Conservation (phyloP, 2,888 invertebrate genomes). For the Rhaphigaster nebulosa region DNA sequence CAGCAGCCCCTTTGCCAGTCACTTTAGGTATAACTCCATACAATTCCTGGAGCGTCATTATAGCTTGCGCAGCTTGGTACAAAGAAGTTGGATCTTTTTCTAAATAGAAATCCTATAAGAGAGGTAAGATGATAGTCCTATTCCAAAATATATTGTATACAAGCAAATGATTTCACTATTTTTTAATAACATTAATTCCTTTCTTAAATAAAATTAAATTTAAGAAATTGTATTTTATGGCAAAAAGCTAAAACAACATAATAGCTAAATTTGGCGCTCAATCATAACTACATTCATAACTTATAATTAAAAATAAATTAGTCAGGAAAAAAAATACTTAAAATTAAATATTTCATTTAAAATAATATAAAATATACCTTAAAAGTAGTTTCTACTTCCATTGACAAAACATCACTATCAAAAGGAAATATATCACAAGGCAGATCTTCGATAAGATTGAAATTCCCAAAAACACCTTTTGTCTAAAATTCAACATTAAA, state of each 20-base stretch:
- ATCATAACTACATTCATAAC: background rate
- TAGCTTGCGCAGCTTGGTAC: constrained; percentile 88
- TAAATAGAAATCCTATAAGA: constrained; percentile 80
- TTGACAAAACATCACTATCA: constrained; percentile 92
- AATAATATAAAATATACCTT: constrained; percentile 71
- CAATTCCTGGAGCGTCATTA: constrained; percentile 86
- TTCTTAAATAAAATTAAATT: background rate
- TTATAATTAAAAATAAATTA: background rate
- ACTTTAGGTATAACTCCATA: constrained; percentile 92
- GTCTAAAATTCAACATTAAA: constrained; percentile 71
- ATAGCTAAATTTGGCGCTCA: background rate
- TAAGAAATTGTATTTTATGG: background rate
- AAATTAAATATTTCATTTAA: background rate
- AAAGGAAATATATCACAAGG: constrained; percentile 90
- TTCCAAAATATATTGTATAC: background rate
- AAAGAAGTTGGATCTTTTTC: constrained; percentile 92
- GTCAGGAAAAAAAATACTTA: background rate
- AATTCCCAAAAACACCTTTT: constrained; percentile 82
- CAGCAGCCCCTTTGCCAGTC: constrained; percentile 89
- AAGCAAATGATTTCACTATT: background rate
- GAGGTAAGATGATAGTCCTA: background rate
- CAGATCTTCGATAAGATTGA: constrained; percentile 87
- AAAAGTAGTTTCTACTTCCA: constrained; percentile 87
- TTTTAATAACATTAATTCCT: background rate
- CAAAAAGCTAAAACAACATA: background rate